Percentiles rank a stretch among this genome's conserved stretches.
Conservation (phyloP, 2,888 invertebrate species). For the Lamellibrachia columna region DNA sequence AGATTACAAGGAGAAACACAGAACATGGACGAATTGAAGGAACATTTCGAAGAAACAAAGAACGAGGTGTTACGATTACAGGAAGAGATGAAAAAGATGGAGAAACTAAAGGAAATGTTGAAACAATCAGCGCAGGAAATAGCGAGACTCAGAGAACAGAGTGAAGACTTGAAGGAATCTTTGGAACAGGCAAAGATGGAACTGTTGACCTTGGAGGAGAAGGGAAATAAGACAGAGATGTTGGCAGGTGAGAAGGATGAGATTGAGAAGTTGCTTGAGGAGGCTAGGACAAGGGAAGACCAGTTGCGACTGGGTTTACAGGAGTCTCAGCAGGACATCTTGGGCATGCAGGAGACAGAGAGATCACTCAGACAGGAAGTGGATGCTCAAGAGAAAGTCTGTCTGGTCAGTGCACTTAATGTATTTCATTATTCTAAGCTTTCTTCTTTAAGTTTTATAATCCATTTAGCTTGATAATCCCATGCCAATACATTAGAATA, state of each 20-base stretch:
- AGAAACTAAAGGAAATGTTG: conserved; percentile 7
- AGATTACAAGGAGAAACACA: not conserved
- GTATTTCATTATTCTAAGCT: no score
- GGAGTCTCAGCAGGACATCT: conserved; percentile 14
- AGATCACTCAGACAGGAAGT: not conserved
- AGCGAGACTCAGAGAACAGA: not conserved
- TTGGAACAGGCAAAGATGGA: not conserved
- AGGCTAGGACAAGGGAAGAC: not conserved
- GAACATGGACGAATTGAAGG: conserved; percentile 20
- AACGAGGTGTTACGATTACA: not conserved
- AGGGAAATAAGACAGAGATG: not conserved
- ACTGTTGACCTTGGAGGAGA: conserved; percentile 19
- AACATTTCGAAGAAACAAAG: conserved; percentile 23
- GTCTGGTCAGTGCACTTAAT: not conserved
- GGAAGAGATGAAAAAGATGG: not conserved
- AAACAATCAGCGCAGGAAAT: not conserved
- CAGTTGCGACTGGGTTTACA: not conserved
- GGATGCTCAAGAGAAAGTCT: not conserved
- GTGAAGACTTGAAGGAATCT: not conserved
- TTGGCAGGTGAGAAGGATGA: not conserved
- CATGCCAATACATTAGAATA: no score
- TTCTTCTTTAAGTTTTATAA: no score
- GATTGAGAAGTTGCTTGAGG: conserved; percentile 9
- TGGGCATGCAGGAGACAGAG: not conserved
- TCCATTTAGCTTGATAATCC: no score